Percentiles rank a stretch among this genome's conserved stretches.
phyloP scores from a whole-genome alignment of 1,140 invertebrate species.

The Ceratoteleas bidentatus region DNA sequence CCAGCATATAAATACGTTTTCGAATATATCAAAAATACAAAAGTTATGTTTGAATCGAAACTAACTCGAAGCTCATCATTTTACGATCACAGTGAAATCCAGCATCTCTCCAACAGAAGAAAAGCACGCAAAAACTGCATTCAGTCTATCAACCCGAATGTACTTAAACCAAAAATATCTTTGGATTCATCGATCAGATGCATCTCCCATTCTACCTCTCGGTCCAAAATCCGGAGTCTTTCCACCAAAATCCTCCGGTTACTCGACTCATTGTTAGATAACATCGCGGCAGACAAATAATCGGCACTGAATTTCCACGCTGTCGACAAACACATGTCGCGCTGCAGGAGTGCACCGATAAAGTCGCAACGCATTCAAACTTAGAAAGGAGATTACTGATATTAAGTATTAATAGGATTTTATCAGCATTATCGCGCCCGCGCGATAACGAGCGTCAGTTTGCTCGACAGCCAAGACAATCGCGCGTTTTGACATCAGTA shows the following conservation, averaged over 20 bases:
- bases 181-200: too few relatives aligned
- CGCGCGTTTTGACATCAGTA: neutral
- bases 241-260: conserved; percentile 28
- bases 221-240: neutral
- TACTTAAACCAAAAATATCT: too few relatives aligned
- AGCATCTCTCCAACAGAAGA: too few relatives aligned
- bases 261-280: conserved; percentile 22
- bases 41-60: too few relatives aligned
- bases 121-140: too few relatives aligned
- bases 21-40: too few relatives aligned
- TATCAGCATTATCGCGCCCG: conserved; percentile 28
- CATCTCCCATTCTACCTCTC: too few relatives aligned
- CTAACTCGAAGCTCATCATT: too few relatives aligned
- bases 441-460: conserved; percentile 28
- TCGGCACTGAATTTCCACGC: conserved; percentile 20
- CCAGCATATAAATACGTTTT: too few relatives aligned
- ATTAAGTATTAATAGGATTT: conserved; percentile 50
- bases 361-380: conserved; percentile 19
- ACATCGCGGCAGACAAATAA: conserved; percentile 21
- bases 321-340: conserved; percentile 4
- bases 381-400: conserved; percentile 27
- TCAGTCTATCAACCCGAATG: too few relatives aligned
- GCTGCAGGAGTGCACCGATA: conserved; percentile 21
- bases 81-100: too few relatives aligned
- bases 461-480: conserved; percentile 13